These are phyloP conservation scores for Ennomos fuscantarius DNA, from an alignment of 2,888 invertebrate species.

Conservation along the genomic window DNA sequence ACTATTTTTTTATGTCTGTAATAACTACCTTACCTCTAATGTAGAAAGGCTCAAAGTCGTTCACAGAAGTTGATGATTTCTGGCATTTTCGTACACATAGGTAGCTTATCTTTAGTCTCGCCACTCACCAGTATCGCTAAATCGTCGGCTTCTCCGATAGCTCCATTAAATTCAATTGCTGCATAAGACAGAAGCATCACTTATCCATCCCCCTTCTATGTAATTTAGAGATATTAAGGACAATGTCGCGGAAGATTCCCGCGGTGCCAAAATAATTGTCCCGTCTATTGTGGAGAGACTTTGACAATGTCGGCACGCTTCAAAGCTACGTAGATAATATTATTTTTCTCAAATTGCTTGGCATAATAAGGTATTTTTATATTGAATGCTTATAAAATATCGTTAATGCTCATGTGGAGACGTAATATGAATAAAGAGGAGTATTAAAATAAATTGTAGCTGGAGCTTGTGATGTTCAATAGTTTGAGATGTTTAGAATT, in stretches of 20 bases:
- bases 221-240: constrained; percentile 75
- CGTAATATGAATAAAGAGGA: neutral
- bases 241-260: constrained; percentile 42
- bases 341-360: constrained; percentile 40
- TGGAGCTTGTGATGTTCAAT: constrained; percentile 15
- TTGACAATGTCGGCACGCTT: constrained; percentile 39
- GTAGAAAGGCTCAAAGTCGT: neutral
- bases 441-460: constrained; percentile 1
- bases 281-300: constrained; percentile 34
- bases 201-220: constrained; percentile 62
- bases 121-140: constrained; percentile 59
- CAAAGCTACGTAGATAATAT: constrained; percentile 36
- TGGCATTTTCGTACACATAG: constrained; percentile 27
- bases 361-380: constrained; percentile 14
- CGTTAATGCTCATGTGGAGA: constrained; percentile 5
- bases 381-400: constrained; percentile 7
- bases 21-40: neutral
- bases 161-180: constrained; percentile 78
- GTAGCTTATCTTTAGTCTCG: constrained; percentile 51
- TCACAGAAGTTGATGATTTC: constrained; percentile 3
- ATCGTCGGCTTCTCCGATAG: constrained; percentile 69
- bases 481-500: constrained; percentile 21
- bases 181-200: constrained; percentile 70
- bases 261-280: constrained; percentile 61
- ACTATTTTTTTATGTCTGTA: constrained; percentile 1